Conservation (phyloP, 2,888 invertebrate genomes). For the Cantharis flavilabris region DNA sequence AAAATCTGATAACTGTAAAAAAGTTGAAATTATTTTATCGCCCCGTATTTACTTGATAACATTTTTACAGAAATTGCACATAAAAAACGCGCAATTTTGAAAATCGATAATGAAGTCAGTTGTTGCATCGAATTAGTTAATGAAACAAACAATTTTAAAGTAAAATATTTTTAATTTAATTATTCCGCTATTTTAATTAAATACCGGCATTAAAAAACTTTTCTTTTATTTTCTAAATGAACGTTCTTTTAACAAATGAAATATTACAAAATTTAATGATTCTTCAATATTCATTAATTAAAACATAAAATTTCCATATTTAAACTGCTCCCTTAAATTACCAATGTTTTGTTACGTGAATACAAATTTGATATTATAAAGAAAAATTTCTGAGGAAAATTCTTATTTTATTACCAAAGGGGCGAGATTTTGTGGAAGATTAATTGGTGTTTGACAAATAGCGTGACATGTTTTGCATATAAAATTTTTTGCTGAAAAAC, state of each 20-base stretch:
- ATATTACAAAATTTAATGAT: neutral
- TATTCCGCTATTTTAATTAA: neutral
- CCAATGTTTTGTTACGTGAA: neutral
- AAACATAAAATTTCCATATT: neutral
- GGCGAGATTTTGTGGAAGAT: neutral
- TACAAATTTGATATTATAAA: neutral
- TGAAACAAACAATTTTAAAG: neutral
- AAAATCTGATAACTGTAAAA: conserved; percentile 1
- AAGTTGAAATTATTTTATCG: neutral
- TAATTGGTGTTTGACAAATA: neutral
- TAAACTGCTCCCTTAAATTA: neutral
- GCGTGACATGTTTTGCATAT: neutral
- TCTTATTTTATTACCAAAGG: neutral
- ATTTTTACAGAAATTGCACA: neutral
- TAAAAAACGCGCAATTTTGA: neutral
- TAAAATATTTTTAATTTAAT: neutral
- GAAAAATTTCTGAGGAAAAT: neutral
- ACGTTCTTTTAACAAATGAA: neutral
- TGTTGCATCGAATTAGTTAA: neutral
- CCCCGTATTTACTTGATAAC: neutral
- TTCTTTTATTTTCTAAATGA: neutral
- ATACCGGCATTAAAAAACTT: neutral
- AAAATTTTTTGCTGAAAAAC: neutral
- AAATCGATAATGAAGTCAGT: neutral
- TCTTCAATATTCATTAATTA: neutral